Conservation (phyloP, 2,113 vertebrate genomes). For the Montifringilla adamsi region DNA sequence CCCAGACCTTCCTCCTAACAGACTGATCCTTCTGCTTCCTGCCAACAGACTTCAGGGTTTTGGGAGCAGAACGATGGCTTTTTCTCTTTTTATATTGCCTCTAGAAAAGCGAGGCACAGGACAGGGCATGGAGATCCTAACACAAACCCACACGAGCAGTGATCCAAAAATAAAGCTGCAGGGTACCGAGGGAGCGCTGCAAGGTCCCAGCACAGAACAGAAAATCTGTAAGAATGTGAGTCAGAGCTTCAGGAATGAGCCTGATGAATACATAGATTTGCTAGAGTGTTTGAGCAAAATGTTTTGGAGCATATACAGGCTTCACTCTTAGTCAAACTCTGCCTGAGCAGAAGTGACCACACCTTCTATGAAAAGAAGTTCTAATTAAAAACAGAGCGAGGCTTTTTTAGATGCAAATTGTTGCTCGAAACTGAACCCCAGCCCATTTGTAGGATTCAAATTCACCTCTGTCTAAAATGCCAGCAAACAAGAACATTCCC, state of each 20-base stretch:
- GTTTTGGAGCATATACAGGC: background rate
- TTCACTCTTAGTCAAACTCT: background rate
- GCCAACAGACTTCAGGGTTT: background rate
- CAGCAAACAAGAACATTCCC: background rate
- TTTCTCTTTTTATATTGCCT: background rate
- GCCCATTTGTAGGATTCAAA: background rate
- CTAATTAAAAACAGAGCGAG: conserved; percentile 48
- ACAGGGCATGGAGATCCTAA: background rate
- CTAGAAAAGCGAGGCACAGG: background rate
- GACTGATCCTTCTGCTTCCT: background rate
- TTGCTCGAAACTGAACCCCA: background rate
- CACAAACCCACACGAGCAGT: background rate
- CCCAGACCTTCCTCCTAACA: background rate
- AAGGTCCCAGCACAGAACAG: background rate
- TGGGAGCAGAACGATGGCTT: background rate
- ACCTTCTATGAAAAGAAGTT: conserved; percentile 46
- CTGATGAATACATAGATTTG: conserved; percentile 18
- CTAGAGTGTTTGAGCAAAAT: background rate
- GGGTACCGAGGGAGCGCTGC: background rate
- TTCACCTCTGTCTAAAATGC: background rate
- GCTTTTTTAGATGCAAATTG: conserved; percentile 12
- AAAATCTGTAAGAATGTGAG: conserved; percentile 15
- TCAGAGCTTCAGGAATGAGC: conserved; percentile 18
- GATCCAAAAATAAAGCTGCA: background rate
- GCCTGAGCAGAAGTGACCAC: conserved; percentile 40